Evolutionary conservation across 2,797 vertebrate genomes (phyloP), one percentile per base, ranked within the genome.

Genomic region (Myotis planiceps): DNA sequence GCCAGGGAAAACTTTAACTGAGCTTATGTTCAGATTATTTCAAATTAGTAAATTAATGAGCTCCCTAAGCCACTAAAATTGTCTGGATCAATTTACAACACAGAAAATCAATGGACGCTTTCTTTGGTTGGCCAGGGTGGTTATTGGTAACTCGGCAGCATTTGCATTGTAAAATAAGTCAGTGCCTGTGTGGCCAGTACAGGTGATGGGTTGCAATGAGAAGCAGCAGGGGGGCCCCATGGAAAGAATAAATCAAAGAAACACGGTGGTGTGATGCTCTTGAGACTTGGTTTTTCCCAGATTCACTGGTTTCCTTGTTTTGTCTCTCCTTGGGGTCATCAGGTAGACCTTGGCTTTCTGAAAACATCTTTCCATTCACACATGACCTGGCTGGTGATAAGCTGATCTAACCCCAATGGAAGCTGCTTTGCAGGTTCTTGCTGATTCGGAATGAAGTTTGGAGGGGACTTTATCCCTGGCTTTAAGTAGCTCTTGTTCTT

Each of bases 11-110:
- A 97, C 78, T 95, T 93, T 71, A 90, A 65, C 60, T 90, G 9
- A 4, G 76, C 10, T 94, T 93, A 85, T 90, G 81, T 94, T 96
- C 84, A 85, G 90, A 97, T 96, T 93, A 94, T 96, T 96, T 96
- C 89, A 90, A 96, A 97, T 97, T 95, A 96, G 94, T 55, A 86
- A 97, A 94, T 84, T 97, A 96, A 97, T 63, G 93, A 96, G 66
- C 92, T 95, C 58, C 94, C 78, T 75, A 93, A 92, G 25, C 69
- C 78, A 95, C 87, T 84, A 68, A 97, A 96, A 95, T 97, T 88
- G 93, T 97, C 86, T 71, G 90, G 94, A 95, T 96, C 92, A 97
- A 96, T 97, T 93, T 94, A 94, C 92, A 97, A 85, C 95, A 92
- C 45, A 66, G 90, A 51, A 96, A 96, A 97, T 97, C 93, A 89